Evolutionary conservation across 2,113 vertebrate species (phyloP), one percentile per base, ranked within the genome.

Genomic region (Empidonax alnorum): DNA sequence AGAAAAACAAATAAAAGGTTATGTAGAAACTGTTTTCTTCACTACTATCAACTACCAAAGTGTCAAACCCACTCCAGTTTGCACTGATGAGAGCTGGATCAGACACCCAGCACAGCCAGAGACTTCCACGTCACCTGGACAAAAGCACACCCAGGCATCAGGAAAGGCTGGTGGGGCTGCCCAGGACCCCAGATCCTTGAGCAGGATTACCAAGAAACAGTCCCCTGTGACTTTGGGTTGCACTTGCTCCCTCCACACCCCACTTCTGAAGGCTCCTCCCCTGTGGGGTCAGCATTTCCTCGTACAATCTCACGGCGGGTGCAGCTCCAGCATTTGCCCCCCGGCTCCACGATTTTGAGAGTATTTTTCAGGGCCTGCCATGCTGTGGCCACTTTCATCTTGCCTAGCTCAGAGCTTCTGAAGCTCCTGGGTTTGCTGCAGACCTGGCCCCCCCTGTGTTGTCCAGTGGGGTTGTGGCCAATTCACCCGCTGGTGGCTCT

Each of bases 261-360:
- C 11, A 2, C 20, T 78, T 27, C 41, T 6, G 35, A 55, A 30
- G 53, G 76, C 33, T 37, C 42, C 30, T 20, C 30, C 33, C 30
- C 18, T 1, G 25, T 0, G 0, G 27, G 41, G 39, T 21, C 1
- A 1, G 2, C 0, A 7, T 8, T 73, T 41, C 12, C 11, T 21
- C 12, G 18, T 4, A 4, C 50, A 21, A 0, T 2, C 71, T 61
- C 4, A 0, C 30, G 47, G 80, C 52, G 22, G 25, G 13, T 2
- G 2, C 0, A 46, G 39, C 55, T 80, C 50, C 15, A 55, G 14
- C 46, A 1, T 47, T 44, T 39, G 6, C 20, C 20, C 25, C 25
- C 21, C 39, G 2, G 1, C 7, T 63, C 31, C 56, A 2, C 0
- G 3, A 82, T 27, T 82, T n/a, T 28, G 4, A 3, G 22, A 6